These are phyloP conservation scores for Helobdella robusta DNA, from an alignment of 2,888 invertebrate genomes.

Conservation along the genomic window DNA sequence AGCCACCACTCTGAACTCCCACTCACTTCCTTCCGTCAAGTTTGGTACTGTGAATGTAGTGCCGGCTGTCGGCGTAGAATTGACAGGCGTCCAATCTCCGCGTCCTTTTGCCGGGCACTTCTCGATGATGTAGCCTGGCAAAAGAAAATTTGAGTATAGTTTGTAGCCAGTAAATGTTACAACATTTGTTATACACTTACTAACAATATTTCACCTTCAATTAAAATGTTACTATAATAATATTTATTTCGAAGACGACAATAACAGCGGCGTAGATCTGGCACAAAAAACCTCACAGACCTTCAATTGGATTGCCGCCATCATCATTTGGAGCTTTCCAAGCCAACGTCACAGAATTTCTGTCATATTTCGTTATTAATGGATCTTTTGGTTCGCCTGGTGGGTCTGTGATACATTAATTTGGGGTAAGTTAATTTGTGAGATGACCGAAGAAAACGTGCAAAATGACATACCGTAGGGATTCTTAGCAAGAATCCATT, in stretches of 20 bases:
- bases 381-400: conserved; percentile 47
- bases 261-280: too few relatives aligned
- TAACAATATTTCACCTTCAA: too few relatives aligned
- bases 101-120: conserved; percentile 27
- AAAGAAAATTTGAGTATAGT: background rate
- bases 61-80: conserved; percentile 38
- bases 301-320: conserved; percentile 82
- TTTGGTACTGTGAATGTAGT: conserved; percentile 44
- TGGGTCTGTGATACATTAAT: conserved; percentile 40
- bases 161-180: background rate
- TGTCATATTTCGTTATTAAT: conserved; percentile 73
- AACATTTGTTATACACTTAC: background rate
- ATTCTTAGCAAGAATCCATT: conserved; percentile 78
- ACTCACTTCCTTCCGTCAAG: conserved; percentile 45
- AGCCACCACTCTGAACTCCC: conserved; percentile 51
- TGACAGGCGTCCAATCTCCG: conserved; percentile 32
- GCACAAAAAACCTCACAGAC: too few relatives aligned
- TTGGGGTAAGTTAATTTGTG: background rate
- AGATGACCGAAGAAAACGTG: too few relatives aligned
- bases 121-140: conserved; percentile 29
- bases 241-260: too few relatives aligned
- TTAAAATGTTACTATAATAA: too few relatives aligned
- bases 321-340: conserved; percentile 84
- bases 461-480: conserved; percentile 62
- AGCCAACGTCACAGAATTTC: conserved; percentile 80